These are phyloP conservation scores for Ylistrum balloti DNA, from an alignment of 1,140 invertebrate genomes.

Conservation along the genomic window DNA sequence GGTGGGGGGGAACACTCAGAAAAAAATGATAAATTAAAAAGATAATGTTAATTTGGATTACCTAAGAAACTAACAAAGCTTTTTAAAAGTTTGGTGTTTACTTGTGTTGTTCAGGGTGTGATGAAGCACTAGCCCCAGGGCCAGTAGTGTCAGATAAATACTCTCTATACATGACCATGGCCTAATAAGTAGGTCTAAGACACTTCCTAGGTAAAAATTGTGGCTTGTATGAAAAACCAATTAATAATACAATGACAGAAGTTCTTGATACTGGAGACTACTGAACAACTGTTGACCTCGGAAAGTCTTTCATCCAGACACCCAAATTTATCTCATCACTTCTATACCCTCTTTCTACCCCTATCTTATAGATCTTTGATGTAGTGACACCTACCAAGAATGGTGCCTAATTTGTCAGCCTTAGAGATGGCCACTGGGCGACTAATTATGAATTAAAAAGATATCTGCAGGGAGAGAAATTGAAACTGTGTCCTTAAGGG, in stretches of 20 bases:
- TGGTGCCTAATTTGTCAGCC: not conserved
- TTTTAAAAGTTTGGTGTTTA: too few relatives aligned
- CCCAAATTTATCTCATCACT: not conserved
- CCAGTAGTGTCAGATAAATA: not conserved
- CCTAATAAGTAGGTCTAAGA: not conserved
- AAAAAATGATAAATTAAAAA: too few relatives aligned
- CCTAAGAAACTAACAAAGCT: too few relatives aligned
- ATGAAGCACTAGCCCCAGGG: not conserved
- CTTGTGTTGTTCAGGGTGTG: not conserved
- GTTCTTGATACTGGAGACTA: not conserved
- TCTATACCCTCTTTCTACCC: not conserved
- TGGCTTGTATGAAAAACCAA: not conserved
- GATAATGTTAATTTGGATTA: too few relatives aligned
- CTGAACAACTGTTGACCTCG: not conserved
- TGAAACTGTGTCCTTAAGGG: not conserved
- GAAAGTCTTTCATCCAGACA: not conserved
- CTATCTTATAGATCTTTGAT: too few relatives aligned
- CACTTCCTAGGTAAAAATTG: slow-evolving; percentile 8
- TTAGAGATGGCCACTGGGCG: not conserved
- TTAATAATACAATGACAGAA: slow-evolving; percentile 33
- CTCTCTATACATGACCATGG: not conserved
- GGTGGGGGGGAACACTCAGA: too few relatives aligned
- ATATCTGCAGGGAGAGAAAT: not conserved
- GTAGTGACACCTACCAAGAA: not conserved
- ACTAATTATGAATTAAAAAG: not conserved